phyloP scores from a whole-genome alignment of 2,113 vertebrate species.

The Gorilla gorilla region DNA sequence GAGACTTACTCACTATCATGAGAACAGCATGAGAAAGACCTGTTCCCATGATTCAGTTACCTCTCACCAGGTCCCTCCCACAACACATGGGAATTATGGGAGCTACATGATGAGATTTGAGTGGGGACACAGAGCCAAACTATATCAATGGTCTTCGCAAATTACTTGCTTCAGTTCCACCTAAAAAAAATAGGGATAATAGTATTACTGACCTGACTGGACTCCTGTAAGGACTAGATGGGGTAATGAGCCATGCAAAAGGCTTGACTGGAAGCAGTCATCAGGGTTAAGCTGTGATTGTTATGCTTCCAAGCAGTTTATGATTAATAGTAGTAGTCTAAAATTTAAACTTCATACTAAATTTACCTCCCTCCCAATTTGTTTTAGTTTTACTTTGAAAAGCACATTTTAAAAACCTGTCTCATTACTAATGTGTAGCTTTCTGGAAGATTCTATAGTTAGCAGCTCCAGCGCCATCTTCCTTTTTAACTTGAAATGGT shows the following conservation, averaged over 20 bases:
- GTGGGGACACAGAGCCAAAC: too few species aligned
- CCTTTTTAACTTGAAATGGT: background rate
- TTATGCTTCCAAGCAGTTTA: background rate
- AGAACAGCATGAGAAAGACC: too few species aligned
- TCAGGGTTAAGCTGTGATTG: background rate
- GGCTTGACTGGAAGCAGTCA: background rate
- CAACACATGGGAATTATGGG: too few species aligned
- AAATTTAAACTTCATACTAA: background rate
- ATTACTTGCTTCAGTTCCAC: background rate
- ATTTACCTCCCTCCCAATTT: background rate
- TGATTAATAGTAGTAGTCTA: background rate
- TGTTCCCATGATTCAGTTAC: too few species aligned
- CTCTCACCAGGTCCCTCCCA: too few species aligned
- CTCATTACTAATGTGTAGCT: background rate
- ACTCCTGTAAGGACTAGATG: background rate
- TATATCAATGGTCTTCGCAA: background rate
- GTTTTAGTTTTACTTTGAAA: slow-evolving; percentile 16
- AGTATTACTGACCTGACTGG: background rate
- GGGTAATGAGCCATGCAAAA: background rate
- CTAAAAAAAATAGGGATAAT: background rate
- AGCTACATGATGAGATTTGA: too few species aligned
- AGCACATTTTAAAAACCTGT: background rate
- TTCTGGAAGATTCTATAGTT: background rate
- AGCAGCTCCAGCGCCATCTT: background rate
- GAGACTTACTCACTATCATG: too few species aligned